These are phyloP conservation scores for Cyrtodaria siliqua DNA, from an alignment of 2,888 invertebrate species.

Conservation along the genomic window DNA sequence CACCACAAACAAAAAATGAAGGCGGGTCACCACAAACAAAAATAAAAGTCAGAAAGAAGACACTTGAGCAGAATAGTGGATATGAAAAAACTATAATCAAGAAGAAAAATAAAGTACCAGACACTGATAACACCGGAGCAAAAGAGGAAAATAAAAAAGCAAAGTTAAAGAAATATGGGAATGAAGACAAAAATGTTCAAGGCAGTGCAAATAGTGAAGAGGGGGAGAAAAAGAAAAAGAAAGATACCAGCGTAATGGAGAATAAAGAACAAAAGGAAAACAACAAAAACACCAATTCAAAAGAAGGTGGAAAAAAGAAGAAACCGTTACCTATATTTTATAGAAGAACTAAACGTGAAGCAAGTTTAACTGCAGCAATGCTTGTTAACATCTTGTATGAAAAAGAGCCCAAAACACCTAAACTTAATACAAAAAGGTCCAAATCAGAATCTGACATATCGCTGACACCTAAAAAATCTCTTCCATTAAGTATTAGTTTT, in stretches of 20 bases:
- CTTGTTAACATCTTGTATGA: slow-evolving; percentile 79
- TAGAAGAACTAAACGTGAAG: slow-evolving; percentile 74
- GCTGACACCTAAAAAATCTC: slow-evolving; percentile 6
- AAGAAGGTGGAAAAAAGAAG: neutral
- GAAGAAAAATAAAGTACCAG: slow-evolving; percentile 18
- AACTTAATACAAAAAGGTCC: slow-evolving; percentile 48
- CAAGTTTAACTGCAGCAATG: slow-evolving; percentile 79
- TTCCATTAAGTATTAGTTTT: slow-evolving; percentile 38
- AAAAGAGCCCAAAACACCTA: slow-evolving; percentile 62
- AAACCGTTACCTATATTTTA: slow-evolving; percentile 36
- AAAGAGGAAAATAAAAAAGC: too few relatives aligned
- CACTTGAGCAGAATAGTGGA: neutral
- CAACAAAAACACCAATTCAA: slow-evolving; percentile 2
- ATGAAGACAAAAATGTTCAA: neutral
- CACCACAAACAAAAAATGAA: neutral
- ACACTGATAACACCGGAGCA: neutral
- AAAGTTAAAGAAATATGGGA: neutral
- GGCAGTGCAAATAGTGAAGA: neutral
- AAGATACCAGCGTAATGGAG: neutral
- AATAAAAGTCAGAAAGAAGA: neutral
- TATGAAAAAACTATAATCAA: slow-evolving; percentile 4
- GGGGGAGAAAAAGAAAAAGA: neutral
- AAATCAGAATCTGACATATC: slow-evolving; percentile 61
- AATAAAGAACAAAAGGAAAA: neutral
- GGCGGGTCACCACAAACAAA: neutral